phyloP scores from a whole-genome alignment of 2,797 vertebrate genomes.

The Gallirallus australis region DNA sequence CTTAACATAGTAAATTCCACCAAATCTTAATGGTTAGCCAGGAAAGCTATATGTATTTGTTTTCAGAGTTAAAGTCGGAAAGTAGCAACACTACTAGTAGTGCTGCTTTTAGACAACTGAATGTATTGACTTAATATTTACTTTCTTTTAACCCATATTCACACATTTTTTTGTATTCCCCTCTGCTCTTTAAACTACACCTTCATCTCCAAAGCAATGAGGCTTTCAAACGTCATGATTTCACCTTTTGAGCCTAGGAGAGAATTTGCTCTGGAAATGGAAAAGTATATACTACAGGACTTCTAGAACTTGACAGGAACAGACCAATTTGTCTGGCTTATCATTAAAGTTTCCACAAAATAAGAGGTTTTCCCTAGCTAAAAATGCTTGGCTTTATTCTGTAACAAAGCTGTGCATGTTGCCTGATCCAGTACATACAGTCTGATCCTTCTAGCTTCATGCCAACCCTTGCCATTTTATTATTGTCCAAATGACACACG shows the following conservation, averaged over 20 bases:
- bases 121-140: neutral
- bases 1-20: neutral
- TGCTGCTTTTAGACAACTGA: neutral
- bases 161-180: neutral
- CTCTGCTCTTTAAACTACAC: neutral
- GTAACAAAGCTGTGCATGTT: neutral
- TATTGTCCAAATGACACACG: slow-evolving; percentile 33
- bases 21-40: neutral
- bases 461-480: slow-evolving; percentile 27
- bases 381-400: neutral
- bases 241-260: neutral
- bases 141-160: neutral
- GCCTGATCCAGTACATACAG: neutral
- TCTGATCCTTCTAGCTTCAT: neutral
- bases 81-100: neutral
- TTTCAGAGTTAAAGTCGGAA: neutral
- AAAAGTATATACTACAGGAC: neutral
- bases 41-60: neutral
- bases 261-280: neutral
- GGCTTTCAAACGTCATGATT: neutral
- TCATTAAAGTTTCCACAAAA: neutral
- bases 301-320: neutral
- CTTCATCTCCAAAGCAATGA: neutral
- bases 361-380: neutral
- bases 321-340: neutral